A percentile compares a stretch with the other conserved stretches of the same genome.
Evolutionary conservation across 2,888 invertebrate species (phyloP).

Genomic region (Nipponacmea schrenckii): DNA sequence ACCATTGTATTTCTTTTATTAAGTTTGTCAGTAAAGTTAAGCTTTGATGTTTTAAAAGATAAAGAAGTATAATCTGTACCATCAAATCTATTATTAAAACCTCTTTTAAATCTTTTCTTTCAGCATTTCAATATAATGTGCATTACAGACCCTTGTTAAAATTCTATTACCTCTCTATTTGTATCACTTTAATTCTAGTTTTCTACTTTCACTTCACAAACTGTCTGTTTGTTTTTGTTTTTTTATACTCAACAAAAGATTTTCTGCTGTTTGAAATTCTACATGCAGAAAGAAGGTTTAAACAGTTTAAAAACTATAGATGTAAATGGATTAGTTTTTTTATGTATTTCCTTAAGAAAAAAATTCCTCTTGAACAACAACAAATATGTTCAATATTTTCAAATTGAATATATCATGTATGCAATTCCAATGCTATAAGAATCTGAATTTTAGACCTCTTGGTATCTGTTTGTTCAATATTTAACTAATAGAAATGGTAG

Average conservation of each 20-base stretch:
- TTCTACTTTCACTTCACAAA: too few species aligned
- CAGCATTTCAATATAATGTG: not conserved
- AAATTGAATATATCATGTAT: too few species aligned
- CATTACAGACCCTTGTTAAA: not conserved
- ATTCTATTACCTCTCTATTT: constrained; percentile 1
- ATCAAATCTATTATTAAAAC: constrained; percentile 2
- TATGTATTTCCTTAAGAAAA: too few species aligned
- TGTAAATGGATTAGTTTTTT: too few species aligned
- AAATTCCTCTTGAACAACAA: too few species aligned
- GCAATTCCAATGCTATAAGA: too few species aligned
- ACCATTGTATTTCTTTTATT: constrained; percentile 6
- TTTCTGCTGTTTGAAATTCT: too few species aligned
- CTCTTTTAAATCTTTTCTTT: not conserved
- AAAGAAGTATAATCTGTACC: constrained; percentile 2
- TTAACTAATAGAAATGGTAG: not conserved
- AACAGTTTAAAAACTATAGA: too few species aligned
- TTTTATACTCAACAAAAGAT: too few species aligned
- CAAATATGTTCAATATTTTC: too few species aligned
- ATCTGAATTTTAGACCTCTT: not conserved
- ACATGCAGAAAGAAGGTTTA: too few species aligned
- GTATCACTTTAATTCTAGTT: not conserved
- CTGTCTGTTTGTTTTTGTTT: too few species aligned
- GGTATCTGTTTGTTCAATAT: not conserved
- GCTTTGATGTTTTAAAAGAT: constrained; percentile 7
- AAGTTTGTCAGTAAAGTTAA: constrained; percentile 2